Conservation (phyloP, 35 echinoderm and acorn worm species). For the Amphiura filiformis region DNA sequence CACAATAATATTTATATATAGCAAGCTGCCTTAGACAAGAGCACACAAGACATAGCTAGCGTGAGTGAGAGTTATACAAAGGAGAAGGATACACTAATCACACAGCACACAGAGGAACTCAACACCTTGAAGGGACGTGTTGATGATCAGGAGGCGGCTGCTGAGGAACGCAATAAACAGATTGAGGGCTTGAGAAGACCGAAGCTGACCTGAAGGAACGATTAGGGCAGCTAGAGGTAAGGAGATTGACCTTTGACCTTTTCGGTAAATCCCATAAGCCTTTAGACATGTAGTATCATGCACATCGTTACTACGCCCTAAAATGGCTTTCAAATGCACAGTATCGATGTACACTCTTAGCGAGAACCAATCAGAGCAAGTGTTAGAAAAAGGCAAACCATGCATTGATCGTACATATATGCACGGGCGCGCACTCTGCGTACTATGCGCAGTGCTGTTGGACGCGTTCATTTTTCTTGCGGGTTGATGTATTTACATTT, state of each 20-base stretch:
- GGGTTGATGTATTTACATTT: too few relatives aligned
- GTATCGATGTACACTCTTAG: too few relatives aligned
- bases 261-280: too few relatives aligned
- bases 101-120: conserved; percentile 18
- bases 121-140: conserved; percentile 43
- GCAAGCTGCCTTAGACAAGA: conserved; percentile 32
- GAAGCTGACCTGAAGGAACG: background rate
- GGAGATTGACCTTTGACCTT: background rate
- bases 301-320: too few relatives aligned
- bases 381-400: too few relatives aligned
- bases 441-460: too few relatives aligned
- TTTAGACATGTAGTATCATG: background rate
- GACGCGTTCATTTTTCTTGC: too few relatives aligned
- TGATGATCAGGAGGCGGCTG: conserved; percentile 35
- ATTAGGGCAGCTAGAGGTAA: background rate
- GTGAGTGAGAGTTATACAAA: conserved; percentile 10
- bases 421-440: too few relatives aligned
- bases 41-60: conserved; percentile 7
- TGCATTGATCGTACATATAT: too few relatives aligned
- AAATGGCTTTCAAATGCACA: too few relatives aligned
- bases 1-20: conserved; percentile 20
- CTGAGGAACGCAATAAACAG: conserved; percentile 45
- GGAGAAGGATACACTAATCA: conserved; percentile 41
- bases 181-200: conserved; percentile 24
- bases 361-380: too few relatives aligned